phyloP scores from a whole-genome alignment of 64 coral and sea anemone species.

The Actinia tenebrosa region DNA sequence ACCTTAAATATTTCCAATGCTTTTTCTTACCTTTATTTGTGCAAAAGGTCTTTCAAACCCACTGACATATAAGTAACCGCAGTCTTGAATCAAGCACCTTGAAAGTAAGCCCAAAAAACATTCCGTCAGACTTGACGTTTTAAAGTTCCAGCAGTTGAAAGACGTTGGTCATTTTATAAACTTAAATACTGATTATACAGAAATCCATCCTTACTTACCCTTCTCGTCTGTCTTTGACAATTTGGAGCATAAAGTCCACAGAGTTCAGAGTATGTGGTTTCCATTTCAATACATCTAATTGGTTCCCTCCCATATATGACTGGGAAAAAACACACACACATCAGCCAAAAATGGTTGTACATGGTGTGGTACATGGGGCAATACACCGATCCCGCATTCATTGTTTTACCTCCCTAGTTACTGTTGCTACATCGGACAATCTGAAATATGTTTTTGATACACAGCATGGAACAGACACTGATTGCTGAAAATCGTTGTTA shows the following conservation, averaged over 20 bases:
- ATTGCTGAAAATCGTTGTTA: too few relatives aligned
- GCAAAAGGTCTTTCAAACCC: slow-evolving; percentile 72
- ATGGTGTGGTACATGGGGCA: too few relatives aligned
- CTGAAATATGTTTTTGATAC: too few relatives aligned
- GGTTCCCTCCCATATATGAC: slow-evolving; percentile 68
- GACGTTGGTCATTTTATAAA: too few relatives aligned
- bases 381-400: too few relatives aligned
- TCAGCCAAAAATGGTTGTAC: too few relatives aligned
- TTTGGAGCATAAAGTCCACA: slow-evolving; percentile 84
- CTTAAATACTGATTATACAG: too few relatives aligned
- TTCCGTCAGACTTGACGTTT: too few relatives aligned
- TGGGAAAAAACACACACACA: neutral
- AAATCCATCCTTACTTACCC: slow-evolving; percentile 32
- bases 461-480: too few relatives aligned
- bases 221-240: slow-evolving; percentile 59
- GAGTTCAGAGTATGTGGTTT: slow-evolving; percentile 97
- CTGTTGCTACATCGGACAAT: too few relatives aligned
- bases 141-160: too few relatives aligned
- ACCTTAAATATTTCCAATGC: neutral
- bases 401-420: too few relatives aligned
- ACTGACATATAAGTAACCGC: slow-evolving; percentile 74
- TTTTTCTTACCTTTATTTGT: slow-evolving; percentile 69
- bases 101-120: neutral
- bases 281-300: slow-evolving; percentile 86
- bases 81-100: slow-evolving; percentile 70